These are phyloP conservation scores for Notothenia rossii DNA, from an alignment of 2,113 vertebrate genomes.

Conservation along the genomic window DNA sequence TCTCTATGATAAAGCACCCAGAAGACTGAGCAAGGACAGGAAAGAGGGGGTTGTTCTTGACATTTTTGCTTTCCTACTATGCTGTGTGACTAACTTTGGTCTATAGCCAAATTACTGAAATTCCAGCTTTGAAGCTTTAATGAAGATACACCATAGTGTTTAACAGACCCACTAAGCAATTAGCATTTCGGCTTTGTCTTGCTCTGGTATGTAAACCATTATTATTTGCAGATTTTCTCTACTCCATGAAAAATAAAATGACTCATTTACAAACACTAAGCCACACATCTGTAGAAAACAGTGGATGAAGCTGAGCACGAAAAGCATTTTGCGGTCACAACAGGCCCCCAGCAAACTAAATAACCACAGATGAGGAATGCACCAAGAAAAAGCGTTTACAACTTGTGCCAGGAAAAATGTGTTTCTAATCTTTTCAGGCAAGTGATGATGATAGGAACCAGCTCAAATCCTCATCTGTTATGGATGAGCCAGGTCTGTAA, in stretches of 20 bases:
- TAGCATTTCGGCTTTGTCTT: slow-evolving; percentile 76
- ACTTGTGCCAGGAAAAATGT: slow-evolving; percentile 81
- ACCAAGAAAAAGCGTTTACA: slow-evolving; percentile 84
- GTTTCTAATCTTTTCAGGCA: slow-evolving; percentile 82
- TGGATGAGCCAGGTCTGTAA: slow-evolving; percentile 66
- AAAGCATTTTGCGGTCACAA: slow-evolving; percentile 83
- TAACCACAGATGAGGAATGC: slow-evolving; percentile 86
- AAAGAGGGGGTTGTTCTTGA: slow-evolving; percentile 32
- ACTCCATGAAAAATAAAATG: slow-evolving; percentile 75
- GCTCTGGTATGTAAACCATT: slow-evolving; percentile 78
- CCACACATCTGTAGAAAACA: slow-evolving; percentile 76
- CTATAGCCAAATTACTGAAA: slow-evolving; percentile 71
- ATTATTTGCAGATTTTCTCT: slow-evolving; percentile 84
- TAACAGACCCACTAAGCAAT: slow-evolving; percentile 79
- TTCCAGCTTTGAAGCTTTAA: slow-evolving; percentile 85
- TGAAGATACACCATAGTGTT: slow-evolving; percentile 81
- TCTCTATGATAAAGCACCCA: slow-evolving; percentile 28
- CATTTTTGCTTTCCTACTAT: slow-evolving; percentile 42
- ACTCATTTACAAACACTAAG: slow-evolving; percentile 74
- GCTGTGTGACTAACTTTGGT: slow-evolving; percentile 71
- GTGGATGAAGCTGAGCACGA: slow-evolving; percentile 76
- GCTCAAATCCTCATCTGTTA: slow-evolving; percentile 76
- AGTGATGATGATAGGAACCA: slow-evolving; percentile 83
- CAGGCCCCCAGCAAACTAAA: slow-evolving; percentile 86
- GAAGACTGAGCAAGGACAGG: slow-evolving; percentile 44